phyloP scores from a whole-genome alignment of 2,888 invertebrate species.

The Mimas tiliae region DNA sequence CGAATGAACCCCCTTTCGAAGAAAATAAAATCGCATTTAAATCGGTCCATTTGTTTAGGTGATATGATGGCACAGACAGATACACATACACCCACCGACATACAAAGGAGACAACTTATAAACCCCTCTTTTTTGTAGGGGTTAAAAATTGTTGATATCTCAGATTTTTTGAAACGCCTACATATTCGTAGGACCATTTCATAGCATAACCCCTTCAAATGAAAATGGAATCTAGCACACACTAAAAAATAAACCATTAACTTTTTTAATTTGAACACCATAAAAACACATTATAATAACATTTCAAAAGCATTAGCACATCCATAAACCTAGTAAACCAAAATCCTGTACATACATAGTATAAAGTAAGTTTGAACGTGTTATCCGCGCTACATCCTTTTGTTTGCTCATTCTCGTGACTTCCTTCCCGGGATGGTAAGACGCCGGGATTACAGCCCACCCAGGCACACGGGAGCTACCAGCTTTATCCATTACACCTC shows the following conservation, averaged over 20 bases:
- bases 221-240: not conserved
- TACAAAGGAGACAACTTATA: no score
- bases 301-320: not conserved
- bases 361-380: constrained; percentile 4
- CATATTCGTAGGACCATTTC: no score
- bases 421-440: constrained; percentile 2
- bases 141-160: no score
- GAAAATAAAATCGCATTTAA: no score
- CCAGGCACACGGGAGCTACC: not conserved
- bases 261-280: not conserved
- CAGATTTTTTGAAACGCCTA: no score
- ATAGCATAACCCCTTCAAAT: not conserved
- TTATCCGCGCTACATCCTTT: not conserved
- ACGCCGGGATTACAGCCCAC: constrained; percentile 8
- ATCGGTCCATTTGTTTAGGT: no score
- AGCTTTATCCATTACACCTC: not conserved
- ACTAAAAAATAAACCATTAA: not conserved
- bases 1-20: no score
- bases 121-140: no score
- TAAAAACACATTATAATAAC: not conserved
- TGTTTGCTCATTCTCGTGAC: constrained; percentile 20
- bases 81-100: no score
- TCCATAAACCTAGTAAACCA: constrained; percentile 4
- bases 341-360: not conserved
- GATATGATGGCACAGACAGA: no score